Evolutionary conservation across 2,888 invertebrate species (phyloP), one percentile per base, ranked within the genome.

Genomic region (Sminthurinus aureus): DNA sequence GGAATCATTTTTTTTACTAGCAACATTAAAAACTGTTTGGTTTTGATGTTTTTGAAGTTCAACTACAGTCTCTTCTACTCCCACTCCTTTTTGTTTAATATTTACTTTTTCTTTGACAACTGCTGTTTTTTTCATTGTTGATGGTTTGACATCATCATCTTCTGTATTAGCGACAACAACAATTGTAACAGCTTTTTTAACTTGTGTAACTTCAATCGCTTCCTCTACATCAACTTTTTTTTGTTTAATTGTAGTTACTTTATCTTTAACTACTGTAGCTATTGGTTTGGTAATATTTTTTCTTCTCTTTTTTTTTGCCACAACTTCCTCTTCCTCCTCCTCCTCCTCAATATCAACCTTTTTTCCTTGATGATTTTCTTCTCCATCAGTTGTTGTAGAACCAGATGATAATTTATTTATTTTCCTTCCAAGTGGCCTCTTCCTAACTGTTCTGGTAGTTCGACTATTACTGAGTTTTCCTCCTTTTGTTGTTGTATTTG

Each of bases 291-390:
- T 38, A 38, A 38, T 38, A 51, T 78, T 52, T 78, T 20, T 52
- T 24, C 64, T 64, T 77, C 50, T 50, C 18, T 38, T 38, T 38
- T 38, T 38, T 38, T 38, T 38, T 20, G 12, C 3, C 2, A 71
- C 11, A 71, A 71, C 38, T 38, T 79, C 50, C 12, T 80, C 38
- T 69, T 20, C 66, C 6, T 73, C 73, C 50, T 71, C 51, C n/a
- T 58, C 58, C 22, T 50, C 52, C 71, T 67, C 50, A 20, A 20
- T 4, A n/a, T n/a, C 58, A 13, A 2, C 58, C 58, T 58, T 58
- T 58, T 58, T 0, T 58, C 2, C 58, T 18, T 58, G 58, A 15
- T 9, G 58, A 6, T 58, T 58, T 58, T 58, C 13, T 38, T 38
- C 38, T 38, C 38, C 38, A 38, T 38, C 38, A 1, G 38, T 58